Evolutionary conservation across 2,113 vertebrate species (phyloP).

Genomic region (Lycaon pictus): DNA sequence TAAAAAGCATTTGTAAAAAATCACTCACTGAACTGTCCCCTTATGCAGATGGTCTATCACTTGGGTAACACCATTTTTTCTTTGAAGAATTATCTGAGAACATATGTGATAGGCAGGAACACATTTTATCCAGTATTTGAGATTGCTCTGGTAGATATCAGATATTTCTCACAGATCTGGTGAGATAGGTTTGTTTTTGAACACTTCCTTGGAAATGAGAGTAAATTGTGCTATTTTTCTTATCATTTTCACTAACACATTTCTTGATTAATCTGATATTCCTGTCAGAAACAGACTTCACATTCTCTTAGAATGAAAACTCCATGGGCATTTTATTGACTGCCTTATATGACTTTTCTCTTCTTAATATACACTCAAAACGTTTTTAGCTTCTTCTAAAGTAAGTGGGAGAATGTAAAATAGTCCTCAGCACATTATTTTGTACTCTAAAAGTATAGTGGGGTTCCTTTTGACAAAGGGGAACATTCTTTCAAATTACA

Average conservation of each 20-base stretch:
- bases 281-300: constrained; percentile 42
- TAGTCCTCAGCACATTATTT: background rate
- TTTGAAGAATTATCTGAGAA: constrained; percentile 41
- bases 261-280: constrained; percentile 50
- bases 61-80: constrained; percentile 38
- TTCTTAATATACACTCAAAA: constrained; percentile 37
- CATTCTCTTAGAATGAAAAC: constrained; percentile 29
- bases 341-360: constrained; percentile 52
- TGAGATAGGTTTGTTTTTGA: constrained; percentile 10
- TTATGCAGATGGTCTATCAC: background rate
- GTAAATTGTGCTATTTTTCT: constrained; percentile 33
- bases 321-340: background rate
- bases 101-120: background rate
- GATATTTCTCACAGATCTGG: constrained; percentile 37
- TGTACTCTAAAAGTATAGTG: background rate
- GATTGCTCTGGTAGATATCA: background rate
- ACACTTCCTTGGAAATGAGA: constrained; percentile 9
- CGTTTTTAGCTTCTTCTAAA: constrained; percentile 46
- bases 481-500: constrained; percentile 11
- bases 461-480: background rate
- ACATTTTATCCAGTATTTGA: background rate
- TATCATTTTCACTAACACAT: constrained; percentile 15
- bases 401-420: constrained; percentile 16
- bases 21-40: background rate
- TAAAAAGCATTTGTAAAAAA: background rate